phyloP scores from a whole-genome alignment of 2,113 vertebrate species.

The Isichthys henryi region DNA sequence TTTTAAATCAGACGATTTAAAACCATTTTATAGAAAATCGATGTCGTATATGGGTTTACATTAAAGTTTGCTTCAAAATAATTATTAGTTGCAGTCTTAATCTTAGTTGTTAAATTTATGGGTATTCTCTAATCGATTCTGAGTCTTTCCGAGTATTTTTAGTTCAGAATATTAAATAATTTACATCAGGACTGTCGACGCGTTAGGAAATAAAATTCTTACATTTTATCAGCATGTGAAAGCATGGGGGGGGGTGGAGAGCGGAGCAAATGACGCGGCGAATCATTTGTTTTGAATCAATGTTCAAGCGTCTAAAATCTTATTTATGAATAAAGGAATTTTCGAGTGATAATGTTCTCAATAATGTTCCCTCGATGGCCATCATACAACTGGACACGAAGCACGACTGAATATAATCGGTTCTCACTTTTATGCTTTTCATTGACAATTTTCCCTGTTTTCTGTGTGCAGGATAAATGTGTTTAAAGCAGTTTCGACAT shows the following conservation, averaged over 20 bases:
- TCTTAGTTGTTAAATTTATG: not conserved
- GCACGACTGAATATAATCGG: not conserved
- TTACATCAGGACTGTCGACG: not conserved
- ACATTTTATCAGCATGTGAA: not conserved
- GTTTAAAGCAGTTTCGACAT: not conserved
- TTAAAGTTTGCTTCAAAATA: not conserved
- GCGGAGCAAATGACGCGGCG: not conserved
- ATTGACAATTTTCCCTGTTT: not conserved
- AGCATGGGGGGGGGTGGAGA: not conserved
- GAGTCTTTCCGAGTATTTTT: not conserved
- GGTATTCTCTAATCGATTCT: not conserved
- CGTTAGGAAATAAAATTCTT: not conserved
- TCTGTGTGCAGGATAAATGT: not conserved
- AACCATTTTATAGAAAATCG: not conserved
- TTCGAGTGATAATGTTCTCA: not conserved
- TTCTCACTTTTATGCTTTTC: not conserved
- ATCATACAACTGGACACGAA: not conserved
- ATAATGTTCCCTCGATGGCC: not conserved
- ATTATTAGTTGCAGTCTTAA: not conserved
- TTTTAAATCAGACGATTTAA: not conserved
- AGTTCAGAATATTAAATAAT: not conserved
- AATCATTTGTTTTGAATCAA: not conserved
- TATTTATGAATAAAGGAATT: not conserved
- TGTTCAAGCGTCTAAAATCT: not conserved
- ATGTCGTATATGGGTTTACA: not conserved